Evolutionary conservation across 2,888 invertebrate genomes (phyloP).

Genomic region (Lapara coniferarum): DNA sequence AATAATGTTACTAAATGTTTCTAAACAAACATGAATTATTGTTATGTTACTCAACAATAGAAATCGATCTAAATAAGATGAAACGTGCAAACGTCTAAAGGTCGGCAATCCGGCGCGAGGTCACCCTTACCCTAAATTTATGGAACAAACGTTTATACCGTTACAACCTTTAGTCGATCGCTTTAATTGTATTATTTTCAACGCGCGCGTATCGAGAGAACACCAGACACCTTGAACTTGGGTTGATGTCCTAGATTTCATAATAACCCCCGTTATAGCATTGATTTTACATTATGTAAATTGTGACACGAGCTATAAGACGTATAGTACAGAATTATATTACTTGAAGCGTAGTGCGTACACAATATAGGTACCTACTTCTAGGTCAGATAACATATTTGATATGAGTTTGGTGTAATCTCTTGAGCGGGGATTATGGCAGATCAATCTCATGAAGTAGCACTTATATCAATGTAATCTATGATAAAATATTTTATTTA

Average conservation of each 20-base stretch:
- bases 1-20: constrained; percentile 20
- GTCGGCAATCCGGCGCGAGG: constrained; percentile 55
- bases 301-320: not conserved
- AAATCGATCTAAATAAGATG: constrained; percentile 25
- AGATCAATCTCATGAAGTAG: too few relatives aligned
- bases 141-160: constrained; percentile 2
- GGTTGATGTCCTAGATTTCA: too few relatives aligned
- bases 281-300: constrained; percentile 11
- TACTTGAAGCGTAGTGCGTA: too few relatives aligned
- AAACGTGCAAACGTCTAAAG: constrained; percentile 44
- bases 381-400: too few relatives aligned
- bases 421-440: too few relatives aligned
- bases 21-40: constrained; percentile 34
- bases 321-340: too few relatives aligned
- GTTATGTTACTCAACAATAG: constrained; percentile 26
- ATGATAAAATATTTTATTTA: too few relatives aligned
- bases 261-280: not conserved
- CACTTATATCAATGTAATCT: too few relatives aligned
- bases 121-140: constrained; percentile 27
- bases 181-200: not conserved
- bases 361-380: too few relatives aligned
- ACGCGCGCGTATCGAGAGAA: not conserved
- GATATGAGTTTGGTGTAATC: too few relatives aligned
- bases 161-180: constrained; percentile 6
- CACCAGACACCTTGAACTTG: constrained; percentile 16